Percentiles rank a stretch among this genome's conserved stretches.
Evolutionary conservation across 2,888 invertebrate genomes (phyloP).

Genomic region (Troglohyphantes excavatus): DNA sequence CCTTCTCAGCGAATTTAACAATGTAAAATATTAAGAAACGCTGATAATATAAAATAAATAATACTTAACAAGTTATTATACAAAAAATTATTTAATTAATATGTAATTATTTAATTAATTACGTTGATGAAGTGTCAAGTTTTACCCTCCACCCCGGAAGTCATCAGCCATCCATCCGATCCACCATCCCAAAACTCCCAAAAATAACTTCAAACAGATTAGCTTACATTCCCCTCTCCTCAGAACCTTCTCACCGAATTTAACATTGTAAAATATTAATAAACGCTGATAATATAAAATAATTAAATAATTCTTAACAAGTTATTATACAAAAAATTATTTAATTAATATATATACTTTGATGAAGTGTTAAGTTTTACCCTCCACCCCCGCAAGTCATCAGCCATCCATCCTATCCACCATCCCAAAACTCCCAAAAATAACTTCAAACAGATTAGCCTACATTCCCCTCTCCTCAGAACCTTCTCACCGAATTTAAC

Average conservation of each 20-base stretch:
- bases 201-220: constrained; percentile 48
- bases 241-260: constrained; percentile 16
- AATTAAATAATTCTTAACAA: too few species aligned
- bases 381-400: too few species aligned
- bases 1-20: constrained; percentile 24
- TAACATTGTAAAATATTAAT: too few species aligned
- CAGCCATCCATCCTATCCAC: neutral
- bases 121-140: neutral
- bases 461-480: constrained; percentile 26
- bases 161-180: neutral
- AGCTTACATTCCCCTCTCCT: constrained; percentile 39
- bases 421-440: constrained; percentile 9
- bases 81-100: too few species aligned
- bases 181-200: neutral
- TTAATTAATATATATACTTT: too few species aligned
- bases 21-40: too few species aligned
- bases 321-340: too few species aligned
- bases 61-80: too few species aligned
- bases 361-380: too few species aligned
- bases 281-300: too few species aligned
- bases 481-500: constrained; percentile 25
- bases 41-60: too few species aligned
- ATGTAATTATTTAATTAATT: too few species aligned
- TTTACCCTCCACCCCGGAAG: neutral
- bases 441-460: constrained; percentile 58